Conservation (phyloP, 2,888 invertebrate genomes). For the Volucella inflata region DNA sequence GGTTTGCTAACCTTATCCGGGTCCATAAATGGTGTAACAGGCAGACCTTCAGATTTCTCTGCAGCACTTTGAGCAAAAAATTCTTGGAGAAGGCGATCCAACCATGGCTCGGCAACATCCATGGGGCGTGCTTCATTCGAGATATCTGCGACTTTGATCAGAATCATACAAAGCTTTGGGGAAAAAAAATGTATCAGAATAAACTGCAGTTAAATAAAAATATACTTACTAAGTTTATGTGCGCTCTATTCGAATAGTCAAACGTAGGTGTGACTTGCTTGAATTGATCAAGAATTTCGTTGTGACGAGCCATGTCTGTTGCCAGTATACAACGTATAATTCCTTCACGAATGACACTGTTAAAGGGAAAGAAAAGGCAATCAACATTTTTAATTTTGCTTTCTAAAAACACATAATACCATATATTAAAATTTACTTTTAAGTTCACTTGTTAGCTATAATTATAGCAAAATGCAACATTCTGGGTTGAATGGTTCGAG, state of each 20-base stretch:
- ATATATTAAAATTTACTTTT: too few species aligned
- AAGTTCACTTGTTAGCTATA: too few species aligned
- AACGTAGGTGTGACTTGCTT: constrained; percentile 87
- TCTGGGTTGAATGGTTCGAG: too few species aligned
- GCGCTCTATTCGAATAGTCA: constrained; percentile 88
- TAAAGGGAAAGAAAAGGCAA: constrained; percentile 71
- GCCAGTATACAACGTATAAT: constrained; percentile 91
- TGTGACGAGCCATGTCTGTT: constrained; percentile 92
- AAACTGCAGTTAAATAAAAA: not conserved
- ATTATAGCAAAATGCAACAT: too few species aligned
- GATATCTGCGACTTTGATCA: constrained; percentile 93
- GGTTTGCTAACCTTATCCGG: constrained; percentile 93
- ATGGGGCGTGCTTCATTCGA: constrained; percentile 93
- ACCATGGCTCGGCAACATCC: constrained; percentile 93
- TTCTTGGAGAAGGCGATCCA: constrained; percentile 88
- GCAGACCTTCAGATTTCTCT: constrained; percentile 91
- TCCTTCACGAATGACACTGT: constrained; percentile 88
- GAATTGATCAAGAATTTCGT: constrained; percentile 90
- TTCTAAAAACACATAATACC: too few species aligned
- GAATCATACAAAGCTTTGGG: constrained; percentile 89
- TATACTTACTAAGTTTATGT: constrained; percentile 87
- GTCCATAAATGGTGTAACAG: constrained; percentile 94
- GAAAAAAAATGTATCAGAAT: constrained; percentile 14
- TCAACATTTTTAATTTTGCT: too few species aligned
- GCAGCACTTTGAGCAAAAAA: constrained; percentile 92